Evolutionary conservation across 2,113 vertebrate species (phyloP).

Genomic region (Hemichromis elongatus): DNA sequence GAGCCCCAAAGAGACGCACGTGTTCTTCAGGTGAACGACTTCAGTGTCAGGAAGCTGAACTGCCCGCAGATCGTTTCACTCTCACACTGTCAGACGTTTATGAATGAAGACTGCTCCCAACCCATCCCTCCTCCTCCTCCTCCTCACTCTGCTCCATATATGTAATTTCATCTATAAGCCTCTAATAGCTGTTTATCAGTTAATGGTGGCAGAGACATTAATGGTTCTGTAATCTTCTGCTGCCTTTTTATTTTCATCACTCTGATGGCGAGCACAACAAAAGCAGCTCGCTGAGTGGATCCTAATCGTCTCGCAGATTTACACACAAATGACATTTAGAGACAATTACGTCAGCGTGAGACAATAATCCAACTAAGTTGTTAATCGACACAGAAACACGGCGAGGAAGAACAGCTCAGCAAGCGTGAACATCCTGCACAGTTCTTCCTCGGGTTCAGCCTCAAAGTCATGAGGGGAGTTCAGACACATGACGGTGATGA

Average conservation of each 20-base stretch:
- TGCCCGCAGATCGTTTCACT: background rate
- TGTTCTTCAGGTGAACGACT: background rate
- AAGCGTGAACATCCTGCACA: background rate
- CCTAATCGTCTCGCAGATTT: slow-evolving; percentile 57
- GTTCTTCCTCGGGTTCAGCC: background rate
- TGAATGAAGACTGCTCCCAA: background rate
- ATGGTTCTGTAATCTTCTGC: slow-evolving; percentile 67
- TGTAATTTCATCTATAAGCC: slow-evolving; percentile 64
- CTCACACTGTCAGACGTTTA: background rate
- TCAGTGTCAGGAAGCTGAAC: background rate
- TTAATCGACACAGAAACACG: slow-evolving; percentile 20
- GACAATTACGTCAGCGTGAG: slow-evolving; percentile 47
- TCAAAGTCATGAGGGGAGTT: background rate
- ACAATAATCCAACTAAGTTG: slow-evolving; percentile 62
- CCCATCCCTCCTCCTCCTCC: background rate
- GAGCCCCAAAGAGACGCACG: background rate
- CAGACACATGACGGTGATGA: background rate
- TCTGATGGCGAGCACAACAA: slow-evolving; percentile 50
- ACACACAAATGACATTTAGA: slow-evolving; percentile 57
- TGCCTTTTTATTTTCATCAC: slow-evolving; percentile 60
- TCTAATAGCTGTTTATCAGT: slow-evolving; percentile 73
- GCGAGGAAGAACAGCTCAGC: background rate
- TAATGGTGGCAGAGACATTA: slow-evolving; percentile 62
- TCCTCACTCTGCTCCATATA: slow-evolving; percentile 45
- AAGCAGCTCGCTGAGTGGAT: slow-evolving; percentile 50